Evolutionary conservation across 2,797 vertebrate genomes (phyloP).

Genomic region (Gymnocypris eckloni): DNA sequence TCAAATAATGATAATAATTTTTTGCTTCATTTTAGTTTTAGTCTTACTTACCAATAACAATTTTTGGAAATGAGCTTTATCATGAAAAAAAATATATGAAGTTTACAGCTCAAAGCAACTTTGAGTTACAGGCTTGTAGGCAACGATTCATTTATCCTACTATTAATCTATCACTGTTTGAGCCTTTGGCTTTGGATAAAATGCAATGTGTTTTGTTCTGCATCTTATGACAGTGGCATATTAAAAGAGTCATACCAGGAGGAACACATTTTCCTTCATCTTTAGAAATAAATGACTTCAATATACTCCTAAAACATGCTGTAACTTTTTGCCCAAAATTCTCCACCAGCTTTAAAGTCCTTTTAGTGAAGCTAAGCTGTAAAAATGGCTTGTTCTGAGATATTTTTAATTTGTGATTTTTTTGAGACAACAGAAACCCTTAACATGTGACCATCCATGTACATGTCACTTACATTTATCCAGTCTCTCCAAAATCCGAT

Average conservation of each 20-base stretch:
- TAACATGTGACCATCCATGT: background rate
- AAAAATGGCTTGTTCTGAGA: background rate
- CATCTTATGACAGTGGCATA: background rate
- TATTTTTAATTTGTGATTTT: background rate
- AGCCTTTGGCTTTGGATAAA: background rate
- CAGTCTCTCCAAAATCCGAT: background rate
- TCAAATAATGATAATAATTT: background rate
- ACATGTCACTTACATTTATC: background rate
- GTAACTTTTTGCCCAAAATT: conserved; percentile 9
- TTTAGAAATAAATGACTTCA: background rate
- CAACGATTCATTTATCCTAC: background rate
- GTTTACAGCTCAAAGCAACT: background rate
- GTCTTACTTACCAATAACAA: background rate
- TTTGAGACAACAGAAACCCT: background rate
- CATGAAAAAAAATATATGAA: background rate
- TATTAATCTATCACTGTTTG: background rate
- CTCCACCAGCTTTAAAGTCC: background rate
- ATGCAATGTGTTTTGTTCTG: background rate
- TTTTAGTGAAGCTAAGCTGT: background rate
- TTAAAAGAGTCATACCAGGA: background rate
- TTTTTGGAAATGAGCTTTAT: background rate
- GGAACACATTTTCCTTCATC: background rate
- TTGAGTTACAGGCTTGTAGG: background rate
- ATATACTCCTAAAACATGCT: background rate
- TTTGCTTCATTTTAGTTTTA: background rate